These are phyloP conservation scores for Seriola dumerili DNA, from an alignment of 2,113 vertebrate genomes.

Conservation along the genomic window DNA sequence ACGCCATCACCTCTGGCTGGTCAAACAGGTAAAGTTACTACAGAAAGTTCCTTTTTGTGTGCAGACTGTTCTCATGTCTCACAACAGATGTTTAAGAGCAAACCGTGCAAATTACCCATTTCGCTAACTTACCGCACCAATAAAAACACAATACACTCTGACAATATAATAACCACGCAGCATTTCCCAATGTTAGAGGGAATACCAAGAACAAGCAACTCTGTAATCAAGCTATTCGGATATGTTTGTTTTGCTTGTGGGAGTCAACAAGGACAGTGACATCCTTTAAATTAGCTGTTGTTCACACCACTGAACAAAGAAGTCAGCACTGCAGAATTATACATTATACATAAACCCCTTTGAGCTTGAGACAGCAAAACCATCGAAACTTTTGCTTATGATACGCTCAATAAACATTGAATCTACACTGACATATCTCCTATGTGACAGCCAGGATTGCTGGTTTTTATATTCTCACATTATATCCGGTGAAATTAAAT, in stretches of 20 bases:
- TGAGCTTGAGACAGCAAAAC: not conserved
- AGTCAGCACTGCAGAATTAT: not conserved
- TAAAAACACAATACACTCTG: not conserved
- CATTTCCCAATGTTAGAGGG: not conserved
- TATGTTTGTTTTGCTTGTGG: not conserved
- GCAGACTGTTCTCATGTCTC: not conserved
- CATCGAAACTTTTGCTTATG: not conserved
- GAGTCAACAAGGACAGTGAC: not conserved
- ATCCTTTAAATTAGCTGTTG: slow-evolving; percentile 6
- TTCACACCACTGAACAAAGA: slow-evolving; percentile 3
- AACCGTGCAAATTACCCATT: not conserved
- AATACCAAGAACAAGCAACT: not conserved
- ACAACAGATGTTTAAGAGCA: not conserved
- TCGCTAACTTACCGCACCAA: not conserved
- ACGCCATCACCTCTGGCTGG: not conserved
- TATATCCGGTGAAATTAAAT: not conserved
- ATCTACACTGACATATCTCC: too few species aligned
- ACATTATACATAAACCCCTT: not conserved
- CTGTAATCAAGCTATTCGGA: not conserved
- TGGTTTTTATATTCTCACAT: not conserved
- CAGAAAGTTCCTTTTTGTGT: not conserved
- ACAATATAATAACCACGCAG: not conserved
- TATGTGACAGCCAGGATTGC: not conserved
- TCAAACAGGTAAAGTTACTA: too few species aligned
- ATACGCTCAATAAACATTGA: too few species aligned